Evolutionary conservation across 2,888 invertebrate genomes (phyloP).

Genomic region (Caenorhabditis sp.): DNA sequence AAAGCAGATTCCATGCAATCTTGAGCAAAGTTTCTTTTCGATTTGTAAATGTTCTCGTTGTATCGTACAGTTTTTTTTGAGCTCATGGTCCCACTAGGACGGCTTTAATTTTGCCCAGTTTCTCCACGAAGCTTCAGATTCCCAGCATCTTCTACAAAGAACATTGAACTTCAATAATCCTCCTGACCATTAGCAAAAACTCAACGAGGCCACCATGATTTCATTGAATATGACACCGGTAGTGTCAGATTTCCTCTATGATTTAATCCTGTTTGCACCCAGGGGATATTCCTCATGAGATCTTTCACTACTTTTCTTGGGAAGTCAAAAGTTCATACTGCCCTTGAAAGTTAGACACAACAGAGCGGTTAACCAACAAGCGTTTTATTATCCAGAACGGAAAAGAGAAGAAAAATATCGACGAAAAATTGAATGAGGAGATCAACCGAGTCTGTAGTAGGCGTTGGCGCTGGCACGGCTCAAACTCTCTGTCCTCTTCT

Average conservation of each 20-base stretch:
- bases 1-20: no score
- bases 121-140: no score
- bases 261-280: conserved; percentile 12
- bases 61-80: no score
- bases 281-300: neutral
- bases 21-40: no score
- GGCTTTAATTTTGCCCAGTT: no score
- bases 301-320: neutral
- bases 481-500: conserved; percentile 73
- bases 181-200: no score
- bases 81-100: no score
- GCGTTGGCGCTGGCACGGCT: conserved; percentile 75
- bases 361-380: conserved; percentile 41
- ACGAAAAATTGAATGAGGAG: neutral
- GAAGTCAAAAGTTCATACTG: neutral
- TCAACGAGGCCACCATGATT: neutral
- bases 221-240: conserved; percentile 2
- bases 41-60: no score
- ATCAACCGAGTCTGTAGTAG: conserved; percentile 75
- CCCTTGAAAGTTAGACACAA: neutral
- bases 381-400: conserved; percentile 43
- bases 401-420: conserved; percentile 18
- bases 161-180: no score
- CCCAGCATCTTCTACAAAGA: no score
- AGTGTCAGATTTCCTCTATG: neutral